Evolutionary conservation across 2,113 vertebrate species (phyloP).

Genomic region (Ceyx cyanopectus): DNA sequence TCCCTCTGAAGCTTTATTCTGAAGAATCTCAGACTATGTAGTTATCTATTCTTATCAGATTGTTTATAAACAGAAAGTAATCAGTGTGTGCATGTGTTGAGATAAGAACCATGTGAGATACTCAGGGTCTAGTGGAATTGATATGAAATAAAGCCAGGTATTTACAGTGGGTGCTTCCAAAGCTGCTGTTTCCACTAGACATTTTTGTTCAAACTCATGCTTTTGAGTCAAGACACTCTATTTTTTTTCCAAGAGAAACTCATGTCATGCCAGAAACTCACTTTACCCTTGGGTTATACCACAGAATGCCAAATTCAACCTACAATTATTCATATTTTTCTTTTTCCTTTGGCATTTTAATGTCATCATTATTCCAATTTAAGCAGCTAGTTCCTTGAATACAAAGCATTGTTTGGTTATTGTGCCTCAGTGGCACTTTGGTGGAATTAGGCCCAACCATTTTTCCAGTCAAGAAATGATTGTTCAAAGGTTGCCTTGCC

Average conservation of each 20-base stretch:
- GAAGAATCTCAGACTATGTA: too few species aligned
- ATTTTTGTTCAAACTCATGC: neutral
- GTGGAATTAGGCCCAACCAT: neutral
- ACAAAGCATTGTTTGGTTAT: neutral
- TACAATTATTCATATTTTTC: neutral
- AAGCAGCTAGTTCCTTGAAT: neutral
- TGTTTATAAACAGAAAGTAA: too few species aligned
- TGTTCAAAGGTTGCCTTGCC: conserved; percentile 29
- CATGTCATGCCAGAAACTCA: neutral
- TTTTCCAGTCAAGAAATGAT: conserved; percentile 20
- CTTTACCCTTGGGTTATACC: conserved; percentile 13
- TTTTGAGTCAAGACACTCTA: neutral
- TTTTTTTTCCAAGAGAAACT: conserved; percentile 6
- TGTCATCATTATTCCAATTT: conserved; percentile 18
- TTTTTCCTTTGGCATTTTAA: conserved; percentile 10
- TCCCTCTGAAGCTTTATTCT: too few species aligned
- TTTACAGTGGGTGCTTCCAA: too few species aligned
- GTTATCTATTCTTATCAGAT: too few species aligned
- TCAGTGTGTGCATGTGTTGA: too few species aligned
- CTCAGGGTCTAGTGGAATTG: too few species aligned
- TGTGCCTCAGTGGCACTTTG: neutral
- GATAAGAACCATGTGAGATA: too few species aligned
- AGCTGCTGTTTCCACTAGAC: too few species aligned
- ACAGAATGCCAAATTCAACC: neutral
- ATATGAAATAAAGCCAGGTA: too few species aligned